phyloP scores from a whole-genome alignment of 2,888 invertebrate genomes.

The Mesorhabditis belari region DNA sequence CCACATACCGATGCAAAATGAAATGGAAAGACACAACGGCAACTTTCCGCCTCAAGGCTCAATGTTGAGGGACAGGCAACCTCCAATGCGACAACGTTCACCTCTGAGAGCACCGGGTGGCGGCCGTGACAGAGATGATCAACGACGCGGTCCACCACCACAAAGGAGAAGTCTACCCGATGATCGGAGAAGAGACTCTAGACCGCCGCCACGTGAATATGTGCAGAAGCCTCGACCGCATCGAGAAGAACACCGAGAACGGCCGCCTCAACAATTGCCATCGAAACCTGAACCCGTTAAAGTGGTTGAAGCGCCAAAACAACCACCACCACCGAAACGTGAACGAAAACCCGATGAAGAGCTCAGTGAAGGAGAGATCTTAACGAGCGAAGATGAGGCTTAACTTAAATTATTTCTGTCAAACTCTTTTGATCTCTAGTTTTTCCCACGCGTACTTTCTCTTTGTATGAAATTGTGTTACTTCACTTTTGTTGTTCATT shows the following conservation, averaged over 20 bases:
- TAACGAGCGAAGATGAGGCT: slow-evolving; percentile 42
- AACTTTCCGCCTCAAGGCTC: too few species aligned
- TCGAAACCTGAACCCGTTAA: slow-evolving; percentile 3
- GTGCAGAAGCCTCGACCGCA: background rate
- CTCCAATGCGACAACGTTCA: background rate
- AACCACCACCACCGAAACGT: slow-evolving; percentile 25
- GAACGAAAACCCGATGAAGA: slow-evolving; percentile 43
- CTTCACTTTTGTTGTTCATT: too few species aligned
- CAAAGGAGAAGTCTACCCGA: too few species aligned
- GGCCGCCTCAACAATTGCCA: too few species aligned
- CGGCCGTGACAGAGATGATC: background rate
- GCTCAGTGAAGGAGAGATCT: slow-evolving; percentile 49
- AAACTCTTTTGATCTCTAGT: slow-evolving; percentile 1
- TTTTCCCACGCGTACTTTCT: too few species aligned
- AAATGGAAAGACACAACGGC: background rate
- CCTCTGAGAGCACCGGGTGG: too few species aligned
- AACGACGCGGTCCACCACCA: too few species aligned
- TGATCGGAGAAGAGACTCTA: background rate
- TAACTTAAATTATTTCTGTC: background rate
- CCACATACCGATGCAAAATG: too few species aligned
- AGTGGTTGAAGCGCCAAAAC: background rate
- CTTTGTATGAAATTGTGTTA: too few species aligned
- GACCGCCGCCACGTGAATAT: background rate
- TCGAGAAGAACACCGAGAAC: slow-evolving; percentile 2
- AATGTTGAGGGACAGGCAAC: background rate